These are phyloP conservation scores for Acheta domesticus DNA, from an alignment of 2,888 invertebrate species.

Conservation along the genomic window DNA sequence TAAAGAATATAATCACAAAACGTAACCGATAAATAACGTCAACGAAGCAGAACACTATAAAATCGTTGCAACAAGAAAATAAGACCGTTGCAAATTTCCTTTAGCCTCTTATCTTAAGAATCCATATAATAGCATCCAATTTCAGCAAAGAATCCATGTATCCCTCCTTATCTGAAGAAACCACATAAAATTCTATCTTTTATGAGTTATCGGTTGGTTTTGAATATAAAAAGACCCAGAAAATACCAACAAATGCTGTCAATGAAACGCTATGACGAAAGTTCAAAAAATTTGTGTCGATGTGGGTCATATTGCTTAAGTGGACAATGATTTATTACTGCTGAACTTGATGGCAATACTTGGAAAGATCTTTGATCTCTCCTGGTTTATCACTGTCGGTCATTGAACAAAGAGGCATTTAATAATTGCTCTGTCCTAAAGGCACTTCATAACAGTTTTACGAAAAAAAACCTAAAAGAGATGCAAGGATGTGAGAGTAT, in stretches of 20 bases:
- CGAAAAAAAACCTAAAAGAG: too few species aligned
- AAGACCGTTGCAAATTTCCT: neutral
- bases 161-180: neutral
- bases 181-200: neutral
- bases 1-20: conserved; percentile 5
- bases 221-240: neutral
- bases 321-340: neutral
- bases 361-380: too few species aligned
- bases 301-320: neutral
- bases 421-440: too few species aligned
- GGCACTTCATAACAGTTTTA: too few species aligned
- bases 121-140: neutral
- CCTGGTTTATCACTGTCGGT: too few species aligned
- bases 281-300: neutral
- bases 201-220: conserved; percentile 1
- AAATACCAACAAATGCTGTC: neutral
- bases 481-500: too few species aligned
- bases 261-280: neutral
- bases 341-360: too few species aligned
- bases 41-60: neutral
- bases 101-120: neutral
- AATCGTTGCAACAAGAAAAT: neutral
- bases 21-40: conserved; percentile 10
- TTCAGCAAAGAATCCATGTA: neutral
- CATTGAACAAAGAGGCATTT: too few species aligned